Evolutionary conservation across 2,888 invertebrate species (phyloP), one percentile per base, ranked within the genome.

Genomic region (Oxycera nigricornis): DNA sequence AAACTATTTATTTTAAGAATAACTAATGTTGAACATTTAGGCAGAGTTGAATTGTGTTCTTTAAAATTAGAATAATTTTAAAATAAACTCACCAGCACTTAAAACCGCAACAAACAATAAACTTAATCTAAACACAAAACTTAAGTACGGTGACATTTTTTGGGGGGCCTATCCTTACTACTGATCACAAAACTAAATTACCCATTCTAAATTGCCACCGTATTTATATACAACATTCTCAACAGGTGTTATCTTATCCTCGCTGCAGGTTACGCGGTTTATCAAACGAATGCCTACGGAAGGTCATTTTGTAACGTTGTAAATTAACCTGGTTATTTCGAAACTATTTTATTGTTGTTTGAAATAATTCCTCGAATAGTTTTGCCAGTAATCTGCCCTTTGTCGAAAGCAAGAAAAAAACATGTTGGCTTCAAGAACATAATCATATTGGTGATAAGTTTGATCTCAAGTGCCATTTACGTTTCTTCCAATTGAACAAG

Each of bases 161-260:
- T n/a, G 30, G 2, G 52, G 52, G 52, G 20, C 31, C 70, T 52
- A 55, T 52, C 55, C 28, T 50, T 52, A 52, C 52, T 31, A 41
- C 3, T 17, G 41, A 41, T 22, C 31, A 31, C 22, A 22, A 31
- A 70, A 52, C 35, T 50, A 30, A 50, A 50, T 30, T 50, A 14
- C 14, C 52, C 30, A 20, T 20, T 24, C 6, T 11, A 11, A 14
- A 9, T 24, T 26, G 2, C 14, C 14, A 65, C 41, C 41, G 24
- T 24, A 65, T 55, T 70, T 70, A 68, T 70, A 70, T 55, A 55
- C 7, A 30, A 20, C 22, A 70, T 22, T 31, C 11, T 20, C 11
- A 50, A 30, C n/a, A 7, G 30, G 17, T 31, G 30, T 70, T 70
- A 70, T 70, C 70, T 70, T 70, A 70, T 70, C 70, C 70, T 70